A percentile compares a stretch with the other conserved stretches of the same genome.
Evolutionary conservation across 64 coral and sea anemone species (phyloP).

Genomic region (Trachythela sp.): DNA sequence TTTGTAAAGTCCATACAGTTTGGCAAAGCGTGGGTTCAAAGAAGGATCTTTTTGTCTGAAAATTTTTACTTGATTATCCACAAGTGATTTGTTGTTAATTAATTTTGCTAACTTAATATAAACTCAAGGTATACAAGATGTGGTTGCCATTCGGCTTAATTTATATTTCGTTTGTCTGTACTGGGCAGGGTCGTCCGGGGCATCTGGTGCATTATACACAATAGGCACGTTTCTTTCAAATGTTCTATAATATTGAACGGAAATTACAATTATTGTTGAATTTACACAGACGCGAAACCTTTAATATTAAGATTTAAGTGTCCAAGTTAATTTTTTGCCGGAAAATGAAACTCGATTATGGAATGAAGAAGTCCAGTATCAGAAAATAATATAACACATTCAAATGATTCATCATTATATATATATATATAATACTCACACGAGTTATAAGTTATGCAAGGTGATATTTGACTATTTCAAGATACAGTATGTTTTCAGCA

Average conservation of each 20-base stretch:
- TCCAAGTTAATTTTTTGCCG: too few species aligned
- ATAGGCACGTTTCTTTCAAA: conserved; percentile 40
- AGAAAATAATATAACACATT: too few species aligned
- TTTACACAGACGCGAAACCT: background rate
- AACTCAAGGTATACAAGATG: conserved; percentile 13
- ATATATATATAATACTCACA: too few species aligned
- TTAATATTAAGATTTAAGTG: background rate
- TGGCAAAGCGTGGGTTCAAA: background rate
- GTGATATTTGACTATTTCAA: too few species aligned
- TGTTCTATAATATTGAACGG: background rate
- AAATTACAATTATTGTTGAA: background rate
- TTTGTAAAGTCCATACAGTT: conserved; percentile 33
- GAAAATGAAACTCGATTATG: too few species aligned
- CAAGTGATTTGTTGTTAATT: background rate
- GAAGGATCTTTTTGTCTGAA: conserved; percentile 5
- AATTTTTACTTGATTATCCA: conserved; percentile 11
- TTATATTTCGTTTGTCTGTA: conserved; percentile 11
- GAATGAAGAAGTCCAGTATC: too few species aligned
- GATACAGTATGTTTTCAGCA: too few species aligned
- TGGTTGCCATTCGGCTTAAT: background rate
- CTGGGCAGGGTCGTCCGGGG: background rate
- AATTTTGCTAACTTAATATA: background rate
- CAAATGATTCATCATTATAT: too few species aligned
- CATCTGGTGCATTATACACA: conserved; percentile 14
- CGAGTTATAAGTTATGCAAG: too few species aligned